phyloP scores from a whole-genome alignment of 2,113 vertebrate genomes.

The Leptosomus discolor region DNA sequence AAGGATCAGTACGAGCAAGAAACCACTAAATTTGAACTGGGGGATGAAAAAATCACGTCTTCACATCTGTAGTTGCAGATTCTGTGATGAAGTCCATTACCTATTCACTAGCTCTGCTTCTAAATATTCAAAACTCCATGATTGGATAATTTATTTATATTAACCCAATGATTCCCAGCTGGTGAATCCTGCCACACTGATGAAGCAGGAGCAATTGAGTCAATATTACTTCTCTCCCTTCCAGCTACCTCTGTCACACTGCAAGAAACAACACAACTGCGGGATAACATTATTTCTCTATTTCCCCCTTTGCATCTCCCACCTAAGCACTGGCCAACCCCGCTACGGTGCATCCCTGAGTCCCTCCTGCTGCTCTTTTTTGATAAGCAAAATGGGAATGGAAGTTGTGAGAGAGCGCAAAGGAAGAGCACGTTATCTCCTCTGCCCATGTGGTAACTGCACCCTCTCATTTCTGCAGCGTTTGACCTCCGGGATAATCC shows the following conservation, averaged over 20 bases:
- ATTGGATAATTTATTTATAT: not conserved
- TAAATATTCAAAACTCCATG: not conserved
- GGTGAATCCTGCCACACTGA: not conserved
- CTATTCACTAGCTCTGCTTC: not conserved
- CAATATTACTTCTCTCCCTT: not conserved
- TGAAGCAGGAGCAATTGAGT: not conserved
- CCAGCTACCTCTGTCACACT: not conserved
- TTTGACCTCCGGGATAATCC: not conserved
- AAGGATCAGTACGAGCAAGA: not conserved
- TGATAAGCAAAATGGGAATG: not conserved
- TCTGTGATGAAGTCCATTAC: not conserved
- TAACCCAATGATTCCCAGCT: not conserved
- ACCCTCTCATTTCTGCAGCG: not conserved
- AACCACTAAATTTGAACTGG: not conserved
- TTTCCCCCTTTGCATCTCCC: not conserved
- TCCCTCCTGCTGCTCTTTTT: not conserved
- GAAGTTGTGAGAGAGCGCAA: not conserved
- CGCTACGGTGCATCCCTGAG: fast-evolving
- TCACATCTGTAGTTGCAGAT: not conserved
- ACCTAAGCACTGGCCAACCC: not conserved
- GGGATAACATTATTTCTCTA: not conserved
- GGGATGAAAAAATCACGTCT: not conserved
- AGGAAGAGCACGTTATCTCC: not conserved
- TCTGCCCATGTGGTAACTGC: not conserved
- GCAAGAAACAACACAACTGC: not conserved